phyloP scores from a whole-genome alignment of 2,113 vertebrate genomes.

The Hystrix cristata region DNA sequence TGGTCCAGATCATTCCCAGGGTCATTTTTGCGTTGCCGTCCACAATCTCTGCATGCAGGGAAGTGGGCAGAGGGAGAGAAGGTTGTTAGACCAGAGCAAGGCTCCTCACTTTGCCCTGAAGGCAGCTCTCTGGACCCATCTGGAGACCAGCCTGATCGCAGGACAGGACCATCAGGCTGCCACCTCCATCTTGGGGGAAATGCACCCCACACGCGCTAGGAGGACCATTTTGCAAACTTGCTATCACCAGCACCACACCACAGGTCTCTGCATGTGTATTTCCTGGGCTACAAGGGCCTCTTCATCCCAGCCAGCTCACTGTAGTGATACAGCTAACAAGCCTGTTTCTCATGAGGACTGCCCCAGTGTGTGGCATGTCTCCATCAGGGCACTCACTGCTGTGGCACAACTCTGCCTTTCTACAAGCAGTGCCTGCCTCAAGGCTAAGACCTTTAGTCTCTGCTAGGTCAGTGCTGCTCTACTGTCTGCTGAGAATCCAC shows the following conservation, averaged over 20 bases:
- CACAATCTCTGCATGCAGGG: conserved; percentile 92
- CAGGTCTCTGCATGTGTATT: accelerated
- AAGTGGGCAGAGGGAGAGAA: background rate
- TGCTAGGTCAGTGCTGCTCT: background rate
- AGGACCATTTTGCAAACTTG: background rate
- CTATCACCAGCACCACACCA: accelerated
- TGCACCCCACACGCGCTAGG: accelerated
- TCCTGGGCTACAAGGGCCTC: background rate
- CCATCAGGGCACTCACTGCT: background rate
- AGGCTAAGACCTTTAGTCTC: background rate
- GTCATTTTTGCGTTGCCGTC: conserved; percentile 98
- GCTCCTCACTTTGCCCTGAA: too few species aligned
- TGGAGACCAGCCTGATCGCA: too few species aligned
- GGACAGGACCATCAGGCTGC: background rate
- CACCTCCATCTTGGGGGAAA: background rate
- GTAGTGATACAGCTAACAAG: background rate
- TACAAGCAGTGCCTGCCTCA: background rate
- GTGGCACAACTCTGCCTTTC: too few species aligned
- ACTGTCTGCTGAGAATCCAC: background rate
- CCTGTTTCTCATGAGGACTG: background rate
- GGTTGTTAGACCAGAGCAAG: background rate
- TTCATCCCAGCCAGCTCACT: background rate
- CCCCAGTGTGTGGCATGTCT: accelerated
- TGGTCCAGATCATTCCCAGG: conserved; percentile 99
- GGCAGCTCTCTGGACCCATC: background rate